Conservation (phyloP, 2,888 invertebrate species). For the Monochamus alternatus region DNA sequence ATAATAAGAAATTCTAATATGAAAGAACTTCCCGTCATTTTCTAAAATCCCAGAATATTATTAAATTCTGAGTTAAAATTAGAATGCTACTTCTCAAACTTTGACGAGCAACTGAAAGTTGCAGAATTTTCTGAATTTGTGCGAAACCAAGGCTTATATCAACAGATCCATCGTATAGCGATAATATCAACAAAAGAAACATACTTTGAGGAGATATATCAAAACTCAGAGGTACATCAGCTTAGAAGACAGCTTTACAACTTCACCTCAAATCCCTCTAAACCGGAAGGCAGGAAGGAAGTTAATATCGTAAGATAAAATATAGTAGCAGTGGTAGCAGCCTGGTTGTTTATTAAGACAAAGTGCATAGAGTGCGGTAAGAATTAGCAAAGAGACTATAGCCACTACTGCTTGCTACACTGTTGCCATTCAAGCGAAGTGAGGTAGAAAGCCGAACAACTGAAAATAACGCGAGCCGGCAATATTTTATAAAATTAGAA, state of each 20-base stretch:
- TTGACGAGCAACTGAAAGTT: too few relatives aligned
- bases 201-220: constrained; percentile 16
- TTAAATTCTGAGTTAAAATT: too few relatives aligned
- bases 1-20: too few relatives aligned
- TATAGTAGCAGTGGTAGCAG: constrained; percentile 31
- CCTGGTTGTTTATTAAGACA: constrained; percentile 33
- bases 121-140: too few relatives aligned
- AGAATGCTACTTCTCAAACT: too few relatives aligned
- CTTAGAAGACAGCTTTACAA: constrained; percentile 27
- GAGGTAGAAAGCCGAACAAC: neutral
- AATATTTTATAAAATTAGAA: constrained; percentile 1
- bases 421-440: neutral
- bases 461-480: neutral
- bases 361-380: constrained; percentile 33
- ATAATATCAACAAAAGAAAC: neutral
- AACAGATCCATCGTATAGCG: neutral
- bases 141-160: too few relatives aligned
- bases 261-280: constrained; percentile 31
- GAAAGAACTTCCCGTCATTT: too few relatives aligned
- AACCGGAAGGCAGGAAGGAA: constrained; percentile 30
- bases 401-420: constrained; percentile 18
- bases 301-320: constrained; percentile 32
- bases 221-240: constrained; percentile 29
- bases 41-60: too few relatives aligned
- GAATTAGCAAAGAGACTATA: constrained; percentile 28